Conservation (phyloP, 2,888 invertebrate genomes). For the Plusia festucae region DNA sequence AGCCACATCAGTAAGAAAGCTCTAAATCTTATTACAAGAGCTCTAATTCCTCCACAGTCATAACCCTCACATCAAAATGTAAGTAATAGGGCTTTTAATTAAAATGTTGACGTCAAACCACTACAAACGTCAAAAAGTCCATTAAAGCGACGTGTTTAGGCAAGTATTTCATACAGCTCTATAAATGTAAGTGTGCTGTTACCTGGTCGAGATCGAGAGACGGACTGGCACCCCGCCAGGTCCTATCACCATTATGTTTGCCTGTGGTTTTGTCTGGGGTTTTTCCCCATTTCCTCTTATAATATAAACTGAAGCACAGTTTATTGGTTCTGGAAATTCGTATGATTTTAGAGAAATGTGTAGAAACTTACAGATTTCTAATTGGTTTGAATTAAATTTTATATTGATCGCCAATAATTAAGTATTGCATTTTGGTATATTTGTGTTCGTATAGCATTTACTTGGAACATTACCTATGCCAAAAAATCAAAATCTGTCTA, state of each 20-base stretch:
- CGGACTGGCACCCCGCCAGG: conserved; percentile 63
- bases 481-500: too few species aligned
- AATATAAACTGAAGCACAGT: conserved; percentile 34
- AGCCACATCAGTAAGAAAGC: background rate
- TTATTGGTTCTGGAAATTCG: conserved; percentile 36
- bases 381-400: too few species aligned
- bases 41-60: background rate
- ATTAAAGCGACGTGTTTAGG: conserved; percentile 31
- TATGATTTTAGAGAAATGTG: conserved; percentile 15
- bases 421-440: too few species aligned
- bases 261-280: conserved; percentile 60
- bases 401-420: too few species aligned
- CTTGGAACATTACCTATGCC: too few species aligned
- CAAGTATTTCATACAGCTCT: conserved; percentile 52
- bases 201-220: conserved; percentile 60
- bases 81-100: conserved; percentile 11
- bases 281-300: conserved; percentile 49
- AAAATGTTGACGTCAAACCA: conserved; percentile 11
- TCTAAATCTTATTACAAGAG: background rate
- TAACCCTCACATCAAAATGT: background rate
- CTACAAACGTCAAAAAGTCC: conserved; percentile 21
- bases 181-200: conserved; percentile 60
- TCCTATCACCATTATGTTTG: conserved; percentile 54
- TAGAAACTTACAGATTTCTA: background rate
- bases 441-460: too few species aligned